Base-by-base conservation (phyloP, 1,140 invertebrate species). In the Rhizoglyphus robini region DNA sequence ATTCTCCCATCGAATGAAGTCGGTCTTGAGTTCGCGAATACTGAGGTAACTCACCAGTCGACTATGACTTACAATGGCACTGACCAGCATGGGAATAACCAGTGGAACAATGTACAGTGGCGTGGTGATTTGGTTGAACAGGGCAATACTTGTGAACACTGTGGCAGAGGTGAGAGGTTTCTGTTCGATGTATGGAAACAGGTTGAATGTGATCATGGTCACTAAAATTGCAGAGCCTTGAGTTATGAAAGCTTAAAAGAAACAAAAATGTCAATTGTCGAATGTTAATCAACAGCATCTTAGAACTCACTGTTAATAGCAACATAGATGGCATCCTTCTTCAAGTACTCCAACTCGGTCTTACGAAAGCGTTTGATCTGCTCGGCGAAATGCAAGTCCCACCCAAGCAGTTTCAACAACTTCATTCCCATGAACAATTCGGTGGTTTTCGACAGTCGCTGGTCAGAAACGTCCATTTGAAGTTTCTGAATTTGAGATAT, bases 341-440 rank as follows among this genome's bases (percentile, higher is more conserved):
- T 82, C 11, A 91, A 75, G 66, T 82, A 79, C 69, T 81, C 81
- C 3, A 90, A 73, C 76, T 92, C 88, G 65, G 83, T 80, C 68
- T 83, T 76, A 62, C 88, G 77, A 1, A 84, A 78, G 48, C 77
- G 74, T 58, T 80, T 75, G 69, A 90, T 84, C 70, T 82, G 81
- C 65, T 83, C 75, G 23, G 82, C 77, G 71, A 88, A 90, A 1
- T 84, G 76, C 38, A 81, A 78, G 75, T 90, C 88, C 88, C 88
- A 90, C 15, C 85, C 86, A 72, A 86, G 83, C 3, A 91, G 76
- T 72, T 91, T 91, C 13, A 91, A 81, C 3, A 88, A 78, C 74
- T 84, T 84, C 20, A 90, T 88, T 4, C 86, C 86, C 72, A 88
- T 83, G 31, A 92, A 75, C 54, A 88, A 81, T 76, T 90, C 88